Base-by-base conservation (phyloP, 2,888 invertebrate genomes). In the Napeogenes inachia region DNA sequence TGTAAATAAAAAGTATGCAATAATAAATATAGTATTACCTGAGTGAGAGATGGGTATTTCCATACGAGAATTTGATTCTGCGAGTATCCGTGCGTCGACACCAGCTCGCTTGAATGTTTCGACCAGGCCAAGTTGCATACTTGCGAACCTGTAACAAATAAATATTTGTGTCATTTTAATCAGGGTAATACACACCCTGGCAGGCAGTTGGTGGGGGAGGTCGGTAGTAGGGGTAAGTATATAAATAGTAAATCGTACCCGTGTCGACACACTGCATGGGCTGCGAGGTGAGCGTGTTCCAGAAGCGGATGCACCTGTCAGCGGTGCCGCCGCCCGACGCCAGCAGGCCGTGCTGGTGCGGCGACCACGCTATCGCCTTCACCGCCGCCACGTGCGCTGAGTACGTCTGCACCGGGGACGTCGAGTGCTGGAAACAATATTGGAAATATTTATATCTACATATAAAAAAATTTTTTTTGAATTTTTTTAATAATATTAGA, bases 301-400 rank as follows among this genome's bases (percentile, higher is more conserved):
- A 99, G 91, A 99, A 99, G 30, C 98, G 93, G 68, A 98, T 98
- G 81, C 97, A 98, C 35, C 98, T 91, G 88, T 99, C 99, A 0
- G 99, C 99, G 0, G 99, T 99, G n/a, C 99, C 99, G n/a, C 99
- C 99, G 54, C 99, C 99, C 47, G 97, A 97, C 0, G 99, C 99
- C 66, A 99, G 85, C 58, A 99, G 90, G 0, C 99, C 99, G 87
- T 99, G 99, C 86, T 99, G 99, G 90, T 99, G 99, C 0, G 99
- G 99, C 2, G 98, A 99, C 99, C 99, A 99, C 32, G 99, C 98
- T 71, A 99, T 98, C 0, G 99, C 99, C 87, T 99, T 99, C 10
- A 98, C 98, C 0, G 98, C 99, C 0, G 99, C 99, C 84, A 97
- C 92, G 89, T 99, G 99, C 72, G 99, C 96, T 0, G 97, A 96